Conservation (phyloP, 2,888 invertebrate species). For the Tenodera sinensis region DNA sequence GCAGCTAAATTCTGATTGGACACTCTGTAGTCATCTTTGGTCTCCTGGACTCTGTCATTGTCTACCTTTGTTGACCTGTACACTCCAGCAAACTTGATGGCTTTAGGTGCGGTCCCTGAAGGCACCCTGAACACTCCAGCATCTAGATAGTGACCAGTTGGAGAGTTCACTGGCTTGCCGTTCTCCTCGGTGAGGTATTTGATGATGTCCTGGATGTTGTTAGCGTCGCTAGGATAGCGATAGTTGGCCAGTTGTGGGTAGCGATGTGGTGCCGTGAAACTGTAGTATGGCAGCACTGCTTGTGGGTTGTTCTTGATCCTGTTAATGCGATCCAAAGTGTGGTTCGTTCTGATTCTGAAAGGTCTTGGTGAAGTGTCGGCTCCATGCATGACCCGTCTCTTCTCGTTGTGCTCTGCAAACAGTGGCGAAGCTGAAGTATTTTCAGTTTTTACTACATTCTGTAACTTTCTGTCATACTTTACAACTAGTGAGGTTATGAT, state of each 20-base stretch:
- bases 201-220: slow-evolving; percentile 46
- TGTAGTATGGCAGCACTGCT: not conserved
- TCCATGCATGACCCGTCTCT: not conserved
- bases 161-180: not conserved
- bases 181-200: slow-evolving; percentile 39
- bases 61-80: slow-evolving; percentile 43
- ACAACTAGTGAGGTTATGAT: too few species aligned
- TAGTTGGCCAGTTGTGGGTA: slow-evolving; percentile 44
- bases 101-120: not conserved
- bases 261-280: slow-evolving; percentile 30
- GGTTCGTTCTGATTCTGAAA: not conserved
- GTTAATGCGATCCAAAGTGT: not conserved
- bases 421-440: too few species aligned
- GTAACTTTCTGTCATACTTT: too few species aligned
- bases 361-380: not conserved
- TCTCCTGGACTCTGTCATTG: slow-evolving; percentile 14
- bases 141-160: not conserved
- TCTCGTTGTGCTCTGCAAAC: not conserved
- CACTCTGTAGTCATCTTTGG: not conserved
- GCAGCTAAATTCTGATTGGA: not conserved
- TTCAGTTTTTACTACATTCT: too few species aligned
- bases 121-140: not conserved
- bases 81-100: slow-evolving; percentile 44
- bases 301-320: not conserved
- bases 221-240: slow-evolving; percentile 41